Evolutionary conservation across 2,888 invertebrate species (phyloP).

Genomic region (Dione juno): DNA sequence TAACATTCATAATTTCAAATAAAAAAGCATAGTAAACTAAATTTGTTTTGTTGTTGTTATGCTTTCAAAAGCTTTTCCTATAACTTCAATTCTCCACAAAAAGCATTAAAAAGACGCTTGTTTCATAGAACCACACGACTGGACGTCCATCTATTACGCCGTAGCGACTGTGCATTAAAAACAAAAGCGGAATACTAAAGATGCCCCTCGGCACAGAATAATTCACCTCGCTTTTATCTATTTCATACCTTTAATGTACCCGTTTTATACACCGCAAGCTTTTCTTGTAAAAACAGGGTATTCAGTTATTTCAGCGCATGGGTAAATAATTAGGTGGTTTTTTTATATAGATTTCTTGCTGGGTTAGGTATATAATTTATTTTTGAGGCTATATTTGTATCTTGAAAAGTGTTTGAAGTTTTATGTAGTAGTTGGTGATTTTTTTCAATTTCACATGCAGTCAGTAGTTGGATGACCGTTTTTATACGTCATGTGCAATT

Average conservation of each 20-base stretch:
- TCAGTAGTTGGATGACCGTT: too few species aligned
- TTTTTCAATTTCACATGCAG: too few species aligned
- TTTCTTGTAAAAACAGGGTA: conserved; percentile 3
- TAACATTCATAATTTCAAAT: too few species aligned
- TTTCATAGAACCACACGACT: conserved; percentile 8
- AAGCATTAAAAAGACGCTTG: not conserved
- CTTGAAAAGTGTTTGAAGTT: not conserved
- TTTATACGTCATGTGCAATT: too few species aligned
- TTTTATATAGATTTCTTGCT: conserved; percentile 1
- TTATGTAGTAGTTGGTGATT: not conserved
- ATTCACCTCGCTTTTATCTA: conserved; percentile 34
- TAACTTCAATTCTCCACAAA: conserved; percentile 1
- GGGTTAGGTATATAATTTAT: not conserved
- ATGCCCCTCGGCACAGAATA: conserved; percentile 32
- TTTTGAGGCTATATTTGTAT: not conserved
- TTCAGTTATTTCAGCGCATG: conserved; percentile 17
- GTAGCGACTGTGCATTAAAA: conserved; percentile 25
- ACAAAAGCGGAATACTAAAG: conserved; percentile 21
- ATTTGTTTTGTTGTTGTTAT: too few species aligned
- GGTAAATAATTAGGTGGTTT: conserved; percentile 22
- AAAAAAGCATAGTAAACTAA: too few species aligned
- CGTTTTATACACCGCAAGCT: conserved; percentile 26
- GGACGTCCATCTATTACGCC: conserved; percentile 11
- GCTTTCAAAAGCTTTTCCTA: too few species aligned
- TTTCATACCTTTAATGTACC: conserved; percentile 34